These are phyloP conservation scores for Microtus ochrogaster DNA, from an alignment of 2,113 vertebrate species.

Conservation along the genomic window DNA sequence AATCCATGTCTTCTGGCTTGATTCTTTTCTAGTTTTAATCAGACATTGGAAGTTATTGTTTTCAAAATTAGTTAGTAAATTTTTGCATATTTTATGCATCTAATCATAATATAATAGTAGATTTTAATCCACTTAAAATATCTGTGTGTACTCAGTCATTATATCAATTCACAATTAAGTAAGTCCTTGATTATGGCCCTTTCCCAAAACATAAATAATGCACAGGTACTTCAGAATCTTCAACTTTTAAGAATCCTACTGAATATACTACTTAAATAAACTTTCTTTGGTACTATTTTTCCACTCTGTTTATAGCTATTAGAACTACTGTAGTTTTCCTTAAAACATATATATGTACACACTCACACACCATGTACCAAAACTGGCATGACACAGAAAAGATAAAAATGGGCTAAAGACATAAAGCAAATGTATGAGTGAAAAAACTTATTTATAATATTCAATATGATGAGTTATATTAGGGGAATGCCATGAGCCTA, in stretches of 20 bases:
- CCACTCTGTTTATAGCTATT: neutral
- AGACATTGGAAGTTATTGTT: constrained; percentile 13
- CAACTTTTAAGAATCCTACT: neutral
- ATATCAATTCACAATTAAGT: constrained; percentile 7
- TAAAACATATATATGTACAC: neutral
- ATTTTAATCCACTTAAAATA: neutral
- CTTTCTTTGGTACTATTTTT: neutral
- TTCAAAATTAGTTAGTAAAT: constrained; percentile 25
- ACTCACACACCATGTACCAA: neutral
- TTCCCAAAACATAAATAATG: neutral
- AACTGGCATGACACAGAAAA: too few relatives aligned
- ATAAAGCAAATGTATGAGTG: too few relatives aligned
- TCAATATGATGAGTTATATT: neutral
- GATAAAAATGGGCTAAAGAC: too few relatives aligned
- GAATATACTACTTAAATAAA: neutral
- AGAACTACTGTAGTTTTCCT: neutral
- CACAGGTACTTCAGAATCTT: neutral
- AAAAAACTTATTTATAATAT: too few relatives aligned
- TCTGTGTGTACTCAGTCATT: neutral
- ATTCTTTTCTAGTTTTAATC: constrained; percentile 61
- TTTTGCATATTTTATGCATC: constrained; percentile 37
- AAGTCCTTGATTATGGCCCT: neutral
- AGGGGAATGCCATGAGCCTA: neutral
- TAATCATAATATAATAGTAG: constrained; percentile 46
- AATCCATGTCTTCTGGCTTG: constrained; percentile 58